Percentiles rank a stretch among this genome's conserved stretches.
Conservation (phyloP, 2,797 vertebrate genomes). For the Tragopan temminckii region DNA sequence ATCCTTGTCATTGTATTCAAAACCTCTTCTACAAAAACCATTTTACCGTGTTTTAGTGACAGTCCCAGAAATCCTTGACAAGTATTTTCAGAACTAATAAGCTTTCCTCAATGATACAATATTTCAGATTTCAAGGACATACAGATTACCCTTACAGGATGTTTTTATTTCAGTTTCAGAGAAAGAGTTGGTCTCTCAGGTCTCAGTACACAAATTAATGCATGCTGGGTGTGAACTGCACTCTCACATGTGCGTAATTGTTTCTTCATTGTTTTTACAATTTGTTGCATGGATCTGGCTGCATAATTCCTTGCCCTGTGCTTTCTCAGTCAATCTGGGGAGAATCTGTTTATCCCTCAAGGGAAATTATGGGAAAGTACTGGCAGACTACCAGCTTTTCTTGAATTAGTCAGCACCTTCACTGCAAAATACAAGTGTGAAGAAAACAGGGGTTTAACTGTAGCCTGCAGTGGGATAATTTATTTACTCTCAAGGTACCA, state of each 20-base stretch:
- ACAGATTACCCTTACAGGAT: background rate
- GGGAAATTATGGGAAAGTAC: slow-evolving; percentile 49
- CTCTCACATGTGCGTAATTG: background rate
- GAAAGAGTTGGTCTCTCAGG: background rate
- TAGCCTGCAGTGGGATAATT: background rate
- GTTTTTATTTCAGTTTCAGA: background rate
- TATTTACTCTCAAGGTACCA: background rate
- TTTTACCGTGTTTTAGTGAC: background rate
- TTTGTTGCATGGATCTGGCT: slow-evolving; percentile 5
- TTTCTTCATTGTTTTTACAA: slow-evolving; percentile 28
- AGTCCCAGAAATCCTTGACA: background rate
- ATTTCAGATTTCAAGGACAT: background rate
- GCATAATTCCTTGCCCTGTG: background rate
- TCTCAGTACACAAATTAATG: slow-evolving; percentile 18
- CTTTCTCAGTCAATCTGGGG: slow-evolving; percentile 63
- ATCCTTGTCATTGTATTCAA: background rate
- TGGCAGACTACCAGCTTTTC: slow-evolving; percentile 48
- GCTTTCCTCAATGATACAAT: background rate
- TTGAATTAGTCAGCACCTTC: slow-evolving; percentile 20
- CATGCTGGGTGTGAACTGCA: slow-evolving; percentile 7
- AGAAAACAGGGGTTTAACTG: background rate
- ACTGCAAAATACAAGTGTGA: background rate
- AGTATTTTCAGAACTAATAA: background rate
- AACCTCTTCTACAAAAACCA: background rate
- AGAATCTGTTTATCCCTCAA: slow-evolving; percentile 64